These are phyloP conservation scores for Siniperca scherzeri DNA, from an alignment of 2,797 vertebrate genomes.

Conservation along the genomic window DNA sequence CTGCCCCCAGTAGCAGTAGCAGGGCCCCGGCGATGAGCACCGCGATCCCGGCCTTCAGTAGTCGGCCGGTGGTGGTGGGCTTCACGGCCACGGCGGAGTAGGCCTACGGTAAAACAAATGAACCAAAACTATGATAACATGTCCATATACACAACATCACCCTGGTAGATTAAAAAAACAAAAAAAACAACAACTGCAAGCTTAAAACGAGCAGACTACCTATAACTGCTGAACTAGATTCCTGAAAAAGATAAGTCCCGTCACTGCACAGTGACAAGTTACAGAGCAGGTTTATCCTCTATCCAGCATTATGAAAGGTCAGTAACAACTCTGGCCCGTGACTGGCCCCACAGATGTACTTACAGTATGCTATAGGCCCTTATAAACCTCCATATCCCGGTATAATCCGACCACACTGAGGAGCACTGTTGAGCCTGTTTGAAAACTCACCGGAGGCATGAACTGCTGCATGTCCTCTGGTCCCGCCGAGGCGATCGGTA, in stretches of 20 bases:
- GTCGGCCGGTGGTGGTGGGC: slow-evolving; percentile 85
- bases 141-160: too few relatives aligned
- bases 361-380: not conserved
- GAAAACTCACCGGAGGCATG: slow-evolving; percentile 90
- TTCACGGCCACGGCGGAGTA: slow-evolving; percentile 87
- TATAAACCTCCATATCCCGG: not conserved
- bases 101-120: slow-evolving; percentile 77
- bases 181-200: not conserved
- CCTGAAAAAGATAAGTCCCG: too few relatives aligned
- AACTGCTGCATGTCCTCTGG: slow-evolving; percentile 90
- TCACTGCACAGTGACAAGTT: not conserved
- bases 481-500: slow-evolving; percentile 90
- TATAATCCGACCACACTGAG: not conserved
- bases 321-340: not conserved
- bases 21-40: slow-evolving; percentile 88
- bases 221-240: not conserved
- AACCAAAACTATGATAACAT: too few relatives aligned
- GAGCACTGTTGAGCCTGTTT: not conserved
- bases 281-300: not conserved
- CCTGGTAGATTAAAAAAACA: not conserved
- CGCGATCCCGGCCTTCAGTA: slow-evolving; percentile 90
- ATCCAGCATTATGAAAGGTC: not conserved
- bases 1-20: slow-evolving; percentile 91
- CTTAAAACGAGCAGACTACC: not conserved
- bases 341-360: not conserved